Evolutionary conservation across 35 echinoderm and acorn worm species (phyloP), one percentile per base, ranked within the genome.

Genomic region (Lytechinus pictus): DNA sequence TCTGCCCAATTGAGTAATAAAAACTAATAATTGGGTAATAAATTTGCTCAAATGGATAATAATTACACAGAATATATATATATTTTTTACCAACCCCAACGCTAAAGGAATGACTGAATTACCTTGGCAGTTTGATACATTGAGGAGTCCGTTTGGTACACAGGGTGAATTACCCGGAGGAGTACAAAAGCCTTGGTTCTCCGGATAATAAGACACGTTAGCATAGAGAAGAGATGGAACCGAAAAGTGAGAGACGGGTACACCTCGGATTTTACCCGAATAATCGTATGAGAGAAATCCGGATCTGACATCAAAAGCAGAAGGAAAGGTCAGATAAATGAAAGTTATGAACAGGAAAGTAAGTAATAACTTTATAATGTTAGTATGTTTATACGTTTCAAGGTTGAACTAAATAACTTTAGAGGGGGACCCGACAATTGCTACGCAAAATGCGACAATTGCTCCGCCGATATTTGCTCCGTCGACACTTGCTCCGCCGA

Each of bases 171-270:
- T 97, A 21, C 95, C 94, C 33, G 95, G 92, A 12, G 97, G 97
- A 5, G 97, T 98, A 94, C 97, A 98, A 79, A 98, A 98, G 3
- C 96, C 97, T 87, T 95, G 86, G 54, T 98, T 98, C 27, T 98
- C 97, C 27, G 97, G 97, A 87, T 96, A 95, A 54, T 97, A 95
- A 27, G 95, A 95, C 53, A 96, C 87, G 95, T 97, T 96, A 5
- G 95, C 96, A 56, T 98, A 98, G 87, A 97, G 96, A 51, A 89
- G 93, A n/a, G 86, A 91, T 14, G 96, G 96, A 94, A 92, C 96
- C 55, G 96, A 95, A 54, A 95, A 96, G 27, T 94, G 94, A 9
- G 56, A 91, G 11, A 94, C 94, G 12, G 96, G 54, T 52, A 96
- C 95, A 27, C 94, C 96, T 95, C 55, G 86, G 14, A 96, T 53